Evolutionary conservation across 2,888 invertebrate species (phyloP).

Genomic region (Subacronicta megacephala): DNA sequence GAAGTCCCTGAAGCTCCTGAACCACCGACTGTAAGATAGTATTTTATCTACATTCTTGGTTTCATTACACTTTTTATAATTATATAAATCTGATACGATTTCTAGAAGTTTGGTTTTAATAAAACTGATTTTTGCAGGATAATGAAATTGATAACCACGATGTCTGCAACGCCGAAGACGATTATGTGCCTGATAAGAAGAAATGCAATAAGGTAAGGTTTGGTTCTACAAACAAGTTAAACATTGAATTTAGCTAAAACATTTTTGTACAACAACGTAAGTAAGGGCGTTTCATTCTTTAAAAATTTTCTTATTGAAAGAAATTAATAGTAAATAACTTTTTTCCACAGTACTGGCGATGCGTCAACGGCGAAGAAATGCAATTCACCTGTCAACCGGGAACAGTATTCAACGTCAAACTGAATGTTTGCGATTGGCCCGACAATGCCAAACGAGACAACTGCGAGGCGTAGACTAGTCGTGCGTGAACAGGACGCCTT

Average conservation of each 20-base stretch:
- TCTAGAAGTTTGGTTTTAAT: background rate
- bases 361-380: slow-evolving; percentile 93
- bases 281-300: too few species aligned
- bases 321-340: background rate
- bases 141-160: slow-evolving; percentile 82
- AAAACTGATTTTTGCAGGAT: slow-evolving; percentile 66
- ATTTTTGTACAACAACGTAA: too few species aligned
- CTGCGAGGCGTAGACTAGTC: slow-evolving; percentile 75
- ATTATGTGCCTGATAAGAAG: slow-evolving; percentile 81
- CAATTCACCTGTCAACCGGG: slow-evolving; percentile 93
- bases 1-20: slow-evolving; percentile 55
- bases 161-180: slow-evolving; percentile 75
- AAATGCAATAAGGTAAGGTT: slow-evolving; percentile 79
- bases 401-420: slow-evolving; percentile 92
- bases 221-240: too few species aligned
- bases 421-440: slow-evolving; percentile 95
- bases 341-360: slow-evolving; percentile 94
- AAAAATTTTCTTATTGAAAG: background rate
- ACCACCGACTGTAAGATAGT: slow-evolving; percentile 66
- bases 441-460: slow-evolving; percentile 91
- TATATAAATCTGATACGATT: background rate
- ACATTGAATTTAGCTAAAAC: too few species aligned
- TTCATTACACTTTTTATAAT: background rate
- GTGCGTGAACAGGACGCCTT: slow-evolving; percentile 32
- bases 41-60: background rate